Percentiles rank a stretch among this genome's conserved stretches.
Evolutionary conservation across 2,113 vertebrate species (phyloP).

Genomic region (Hyla sarda): DNA sequence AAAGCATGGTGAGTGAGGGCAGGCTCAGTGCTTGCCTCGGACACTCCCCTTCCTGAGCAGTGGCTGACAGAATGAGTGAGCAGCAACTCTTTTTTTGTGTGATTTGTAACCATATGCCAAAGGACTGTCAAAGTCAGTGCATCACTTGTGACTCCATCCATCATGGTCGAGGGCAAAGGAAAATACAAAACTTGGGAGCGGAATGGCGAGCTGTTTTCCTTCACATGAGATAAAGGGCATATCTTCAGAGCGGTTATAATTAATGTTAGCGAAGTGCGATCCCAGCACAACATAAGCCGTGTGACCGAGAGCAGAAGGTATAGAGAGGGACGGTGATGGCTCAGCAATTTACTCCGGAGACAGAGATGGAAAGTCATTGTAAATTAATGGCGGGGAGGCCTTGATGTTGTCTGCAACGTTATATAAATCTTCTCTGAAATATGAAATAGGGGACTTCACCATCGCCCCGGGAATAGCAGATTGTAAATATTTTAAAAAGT

Average conservation of each 20-base stretch:
- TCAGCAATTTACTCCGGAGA: constrained; percentile 70
- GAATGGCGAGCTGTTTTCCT: constrained; percentile 58
- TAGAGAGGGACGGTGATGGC: constrained; percentile 74
- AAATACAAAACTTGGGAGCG: background rate
- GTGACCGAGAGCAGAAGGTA: constrained; percentile 70
- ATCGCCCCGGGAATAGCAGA: constrained; percentile 65
- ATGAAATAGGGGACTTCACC: constrained; percentile 62
- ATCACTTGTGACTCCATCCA: background rate
- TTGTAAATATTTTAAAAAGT: constrained; percentile 62
- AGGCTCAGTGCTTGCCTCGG: too few relatives aligned
- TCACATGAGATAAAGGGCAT: constrained; percentile 62
- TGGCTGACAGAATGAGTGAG: too few relatives aligned
- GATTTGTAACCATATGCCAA: background rate
- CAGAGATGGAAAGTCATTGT: constrained; percentile 68
- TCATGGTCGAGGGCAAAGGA: background rate
- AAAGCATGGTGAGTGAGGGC: too few relatives aligned
- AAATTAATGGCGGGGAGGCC: constrained; percentile 72
- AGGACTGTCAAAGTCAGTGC: background rate
- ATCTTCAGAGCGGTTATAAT: constrained; percentile 71
- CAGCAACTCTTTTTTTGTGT: too few relatives aligned
- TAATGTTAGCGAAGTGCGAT: constrained; percentile 75
- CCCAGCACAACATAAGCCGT: constrained; percentile 66
- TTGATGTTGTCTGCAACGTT: constrained; percentile 69
- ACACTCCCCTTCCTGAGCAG: too few relatives aligned
- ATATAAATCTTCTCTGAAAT: constrained; percentile 71